Conservation (phyloP, 2,888 invertebrate genomes). For the Eustalomyia histrio region DNA sequence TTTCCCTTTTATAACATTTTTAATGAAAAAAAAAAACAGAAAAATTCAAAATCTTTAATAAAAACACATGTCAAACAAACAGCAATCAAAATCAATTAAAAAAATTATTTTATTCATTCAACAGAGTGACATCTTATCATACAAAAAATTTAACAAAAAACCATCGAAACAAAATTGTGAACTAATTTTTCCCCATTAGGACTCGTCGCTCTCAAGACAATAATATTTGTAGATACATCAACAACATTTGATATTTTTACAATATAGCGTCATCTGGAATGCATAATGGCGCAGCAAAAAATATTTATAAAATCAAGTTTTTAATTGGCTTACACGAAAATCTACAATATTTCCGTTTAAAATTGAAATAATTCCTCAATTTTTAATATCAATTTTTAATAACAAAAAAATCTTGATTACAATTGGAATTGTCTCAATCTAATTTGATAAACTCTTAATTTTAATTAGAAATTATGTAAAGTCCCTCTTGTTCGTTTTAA, state of each 20-base stretch:
- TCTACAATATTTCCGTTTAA: no score
- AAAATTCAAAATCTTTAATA: conserved; percentile 10
- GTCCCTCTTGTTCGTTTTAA: no score
- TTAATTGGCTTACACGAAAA: no score
- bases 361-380: no score
- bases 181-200: neutral
- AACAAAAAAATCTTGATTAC: no score
- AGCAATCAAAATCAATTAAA: conserved; percentile 55
- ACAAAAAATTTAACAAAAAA: conserved; percentile 7
- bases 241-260: neutral
- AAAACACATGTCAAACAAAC: conserved; percentile 46
- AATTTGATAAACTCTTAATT: no score
- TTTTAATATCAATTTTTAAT: no score
- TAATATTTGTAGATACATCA: conserved; percentile 1
- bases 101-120: conserved; percentile 13
- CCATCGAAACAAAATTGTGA: neutral
- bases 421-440: no score
- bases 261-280: no score
- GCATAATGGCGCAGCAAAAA: no score
- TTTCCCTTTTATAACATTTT: neutral
- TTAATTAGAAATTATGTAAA: no score
- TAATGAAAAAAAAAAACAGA: neutral
- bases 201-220: neutral
- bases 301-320: no score
- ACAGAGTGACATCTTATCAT: conserved; percentile 44